phyloP scores from a whole-genome alignment of 2,888 invertebrate species.

The Drosophila phalerata region DNA sequence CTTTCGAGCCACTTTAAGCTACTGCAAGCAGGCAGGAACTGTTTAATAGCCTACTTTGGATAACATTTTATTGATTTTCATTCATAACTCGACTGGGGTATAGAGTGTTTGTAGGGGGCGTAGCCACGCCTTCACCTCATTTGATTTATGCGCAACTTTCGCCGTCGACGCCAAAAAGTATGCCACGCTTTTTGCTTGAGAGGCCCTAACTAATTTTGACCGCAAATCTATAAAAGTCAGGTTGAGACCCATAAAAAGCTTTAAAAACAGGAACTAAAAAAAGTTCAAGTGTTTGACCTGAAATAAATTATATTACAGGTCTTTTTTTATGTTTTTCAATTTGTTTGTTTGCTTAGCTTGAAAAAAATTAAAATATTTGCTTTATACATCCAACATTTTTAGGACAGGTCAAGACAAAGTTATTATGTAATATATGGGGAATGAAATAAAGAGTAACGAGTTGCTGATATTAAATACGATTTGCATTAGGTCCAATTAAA shows the following conservation, averaged over 20 bases:
- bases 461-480: constrained; percentile 47
- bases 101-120: not conserved
- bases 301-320: constrained; percentile 42
- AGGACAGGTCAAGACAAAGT: constrained; percentile 17
- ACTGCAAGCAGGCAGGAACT: constrained; percentile 15
- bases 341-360: constrained; percentile 45
- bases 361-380: constrained; percentile 38
- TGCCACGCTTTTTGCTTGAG: constrained; percentile 41
- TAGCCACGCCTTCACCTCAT: constrained; percentile 39
- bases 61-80: constrained; percentile 51
- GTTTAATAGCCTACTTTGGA: constrained; percentile 36
- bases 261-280: constrained; percentile 30
- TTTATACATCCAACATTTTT: constrained; percentile 19
- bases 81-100: constrained; percentile 6
- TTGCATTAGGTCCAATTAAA: constrained; percentile 4
- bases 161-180: constrained; percentile 33
- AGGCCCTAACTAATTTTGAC: constrained; percentile 49
- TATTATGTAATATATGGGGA: not conserved
- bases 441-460: not conserved
- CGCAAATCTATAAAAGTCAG: constrained; percentile 57
- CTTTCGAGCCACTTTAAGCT: constrained; percentile 36
- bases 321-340: constrained; percentile 38
- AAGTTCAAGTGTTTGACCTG: constrained; percentile 59
- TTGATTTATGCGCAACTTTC: constrained; percentile 67
- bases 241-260: constrained; percentile 7